Evolutionary conservation across 2,797 vertebrate genomes (phyloP).

Genomic region (Phylloscopus collybita): DNA sequence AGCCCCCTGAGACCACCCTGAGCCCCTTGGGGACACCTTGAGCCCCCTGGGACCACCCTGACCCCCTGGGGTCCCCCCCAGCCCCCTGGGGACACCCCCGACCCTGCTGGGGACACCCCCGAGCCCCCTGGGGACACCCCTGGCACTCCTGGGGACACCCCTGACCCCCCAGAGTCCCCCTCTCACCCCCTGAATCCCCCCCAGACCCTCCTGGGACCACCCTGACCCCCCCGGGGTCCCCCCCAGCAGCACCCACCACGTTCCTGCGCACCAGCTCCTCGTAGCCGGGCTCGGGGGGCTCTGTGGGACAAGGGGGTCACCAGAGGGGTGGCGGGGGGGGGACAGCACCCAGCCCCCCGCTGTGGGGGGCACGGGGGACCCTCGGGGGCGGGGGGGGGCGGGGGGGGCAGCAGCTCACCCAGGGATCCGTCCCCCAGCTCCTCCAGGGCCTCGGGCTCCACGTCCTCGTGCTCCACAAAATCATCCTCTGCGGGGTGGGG

Average conservation of each 20-base stretch:
- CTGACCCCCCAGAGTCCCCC: no score
- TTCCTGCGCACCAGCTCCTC: slow-evolving; percentile 89
- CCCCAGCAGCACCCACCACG: slow-evolving; percentile 78
- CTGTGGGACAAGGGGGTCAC: background rate
- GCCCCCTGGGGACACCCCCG: background rate
- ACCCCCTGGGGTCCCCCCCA: no score
- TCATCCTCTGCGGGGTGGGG: background rate
- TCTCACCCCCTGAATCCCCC: no score
- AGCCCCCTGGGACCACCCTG: no score
- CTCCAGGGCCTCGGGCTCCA: background rate
- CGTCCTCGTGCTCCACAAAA: slow-evolving; percentile 22
- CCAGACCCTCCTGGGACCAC: no score
- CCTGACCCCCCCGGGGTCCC: background rate
- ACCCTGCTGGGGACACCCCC: no score
- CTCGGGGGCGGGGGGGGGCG: background rate
- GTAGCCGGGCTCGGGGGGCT: background rate
- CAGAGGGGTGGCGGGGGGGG: background rate
- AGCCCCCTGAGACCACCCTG: no score
- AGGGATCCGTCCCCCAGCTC: background rate
- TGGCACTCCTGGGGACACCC: no score
- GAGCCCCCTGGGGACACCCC: background rate
- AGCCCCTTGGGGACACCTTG: background rate
- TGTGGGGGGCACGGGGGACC: background rate
- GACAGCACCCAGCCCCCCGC: background rate
- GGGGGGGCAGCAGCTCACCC: slow-evolving; percentile 29